Evolutionary conservation across 2,113 vertebrate species (phyloP).

Genomic region (Cyprinodon variegatus): DNA sequence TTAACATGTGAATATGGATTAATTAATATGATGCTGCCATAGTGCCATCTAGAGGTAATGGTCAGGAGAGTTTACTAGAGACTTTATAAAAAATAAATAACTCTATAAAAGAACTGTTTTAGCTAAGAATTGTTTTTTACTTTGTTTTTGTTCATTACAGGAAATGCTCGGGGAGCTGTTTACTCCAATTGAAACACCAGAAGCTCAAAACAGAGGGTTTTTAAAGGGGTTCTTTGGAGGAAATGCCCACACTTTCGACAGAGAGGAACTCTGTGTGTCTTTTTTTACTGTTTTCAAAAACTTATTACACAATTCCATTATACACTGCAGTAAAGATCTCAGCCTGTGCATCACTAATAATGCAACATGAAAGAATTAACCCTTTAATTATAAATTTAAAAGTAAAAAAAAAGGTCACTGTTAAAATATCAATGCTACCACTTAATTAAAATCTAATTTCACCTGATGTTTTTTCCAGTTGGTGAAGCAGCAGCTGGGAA

Average conservation of each 20-base stretch:
- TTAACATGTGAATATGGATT: background rate
- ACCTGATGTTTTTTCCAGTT: conserved; percentile 75
- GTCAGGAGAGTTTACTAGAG: background rate
- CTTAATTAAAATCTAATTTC: background rate
- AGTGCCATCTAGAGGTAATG: conserved; percentile 66
- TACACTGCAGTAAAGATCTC: background rate
- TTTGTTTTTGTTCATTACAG: conserved; percentile 68
- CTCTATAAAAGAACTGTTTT: background rate
- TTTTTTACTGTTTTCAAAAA: background rate
- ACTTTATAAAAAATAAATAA: background rate
- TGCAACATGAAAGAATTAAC: background rate
- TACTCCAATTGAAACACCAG: conserved; percentile 94
- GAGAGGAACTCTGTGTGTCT: conserved; percentile 96
- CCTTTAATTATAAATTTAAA: background rate
- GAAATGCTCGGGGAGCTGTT: conserved; percentile 98
- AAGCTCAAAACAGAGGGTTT: conserved; percentile 96
- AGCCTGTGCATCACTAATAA: background rate
- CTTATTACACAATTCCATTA: background rate
- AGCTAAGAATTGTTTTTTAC: background rate
- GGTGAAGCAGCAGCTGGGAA: conserved; percentile 94
- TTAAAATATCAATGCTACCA: background rate
- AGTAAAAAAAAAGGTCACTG: background rate
- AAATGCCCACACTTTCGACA: conserved; percentile 92
- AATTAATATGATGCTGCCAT: conserved; percentile 10
- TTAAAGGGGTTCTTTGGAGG: conserved; percentile 97